Percentiles rank a stretch among this genome's conserved stretches.
These are phyloP conservation scores for Calidris pygmaea DNA, from an alignment of 2,113 vertebrate genomes.

Conservation along the genomic window DNA sequence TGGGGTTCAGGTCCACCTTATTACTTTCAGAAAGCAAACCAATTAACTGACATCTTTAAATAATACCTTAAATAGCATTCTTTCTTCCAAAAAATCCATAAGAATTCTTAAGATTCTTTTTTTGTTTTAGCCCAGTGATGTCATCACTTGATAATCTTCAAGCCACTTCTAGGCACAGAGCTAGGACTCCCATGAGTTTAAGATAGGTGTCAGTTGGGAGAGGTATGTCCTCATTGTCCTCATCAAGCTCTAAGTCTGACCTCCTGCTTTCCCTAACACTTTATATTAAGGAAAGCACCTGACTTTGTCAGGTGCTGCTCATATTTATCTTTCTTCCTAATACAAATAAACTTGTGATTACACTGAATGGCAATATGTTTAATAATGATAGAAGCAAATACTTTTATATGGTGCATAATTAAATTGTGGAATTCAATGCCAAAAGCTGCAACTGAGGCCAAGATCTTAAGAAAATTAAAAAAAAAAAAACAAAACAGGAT, in stretches of 20 bases:
- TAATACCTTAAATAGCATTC: not conserved
- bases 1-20: not conserved
- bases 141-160: not conserved
- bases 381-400: not conserved
- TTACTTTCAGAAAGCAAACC: not conserved
- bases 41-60: not conserved
- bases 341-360: not conserved
- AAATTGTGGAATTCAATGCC: not conserved
- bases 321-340: not conserved
- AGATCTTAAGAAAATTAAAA: not conserved
- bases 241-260: not conserved
- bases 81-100: not conserved
- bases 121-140: not conserved
- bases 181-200: not conserved
- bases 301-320: not conserved
- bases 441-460: not conserved
- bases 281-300: not conserved
- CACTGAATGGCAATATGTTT: not conserved
- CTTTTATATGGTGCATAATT: not conserved
- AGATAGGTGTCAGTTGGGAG: not conserved
- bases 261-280: not conserved
- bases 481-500: not conserved
- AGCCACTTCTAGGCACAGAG: not conserved
- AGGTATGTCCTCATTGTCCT: not conserved
- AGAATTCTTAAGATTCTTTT: not conserved